Evolutionary conservation across 1,140 invertebrate genomes (phyloP).

Genomic region (Eumaeus atala): DNA sequence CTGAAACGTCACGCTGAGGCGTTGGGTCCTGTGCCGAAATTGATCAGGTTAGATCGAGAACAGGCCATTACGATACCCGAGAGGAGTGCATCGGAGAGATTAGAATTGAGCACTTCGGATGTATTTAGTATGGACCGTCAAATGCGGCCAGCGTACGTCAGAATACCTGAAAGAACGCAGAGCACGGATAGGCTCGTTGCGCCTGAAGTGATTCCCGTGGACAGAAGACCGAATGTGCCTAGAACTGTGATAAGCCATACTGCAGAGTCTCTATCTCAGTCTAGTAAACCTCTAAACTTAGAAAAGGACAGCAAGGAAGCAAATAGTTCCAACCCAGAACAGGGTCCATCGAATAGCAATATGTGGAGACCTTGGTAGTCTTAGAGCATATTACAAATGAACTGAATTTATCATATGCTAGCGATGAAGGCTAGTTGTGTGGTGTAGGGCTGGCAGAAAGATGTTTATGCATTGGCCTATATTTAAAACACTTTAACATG

Average conservation of each 20-base stretch:
- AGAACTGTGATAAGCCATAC: constrained; percentile 64
- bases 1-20: constrained; percentile 48
- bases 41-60: constrained; percentile 44
- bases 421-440: no score
- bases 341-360: constrained; percentile 46
- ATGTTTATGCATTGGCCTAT: no score
- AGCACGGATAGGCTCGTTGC: constrained; percentile 38
- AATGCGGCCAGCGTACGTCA: constrained; percentile 37
- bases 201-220: constrained; percentile 46
- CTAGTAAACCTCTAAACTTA: constrained; percentile 27
- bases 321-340: constrained; percentile 48
- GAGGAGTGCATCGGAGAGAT: constrained; percentile 29
- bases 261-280: constrained; percentile 51
- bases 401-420: not conserved
- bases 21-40: constrained; percentile 42
- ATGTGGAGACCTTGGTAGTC: constrained; percentile 64
- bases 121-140: constrained; percentile 18
- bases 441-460: no score
- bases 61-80: constrained; percentile 25
- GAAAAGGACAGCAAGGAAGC: constrained; percentile 37
- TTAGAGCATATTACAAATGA: not conserved
- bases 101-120: constrained; percentile 20
- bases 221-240: constrained; percentile 25
- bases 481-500: no score
- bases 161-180: constrained; percentile 33